These are phyloP conservation scores for Pseudomugil gertrudae DNA, from an alignment of 2,797 vertebrate genomes.

Conservation along the genomic window DNA sequence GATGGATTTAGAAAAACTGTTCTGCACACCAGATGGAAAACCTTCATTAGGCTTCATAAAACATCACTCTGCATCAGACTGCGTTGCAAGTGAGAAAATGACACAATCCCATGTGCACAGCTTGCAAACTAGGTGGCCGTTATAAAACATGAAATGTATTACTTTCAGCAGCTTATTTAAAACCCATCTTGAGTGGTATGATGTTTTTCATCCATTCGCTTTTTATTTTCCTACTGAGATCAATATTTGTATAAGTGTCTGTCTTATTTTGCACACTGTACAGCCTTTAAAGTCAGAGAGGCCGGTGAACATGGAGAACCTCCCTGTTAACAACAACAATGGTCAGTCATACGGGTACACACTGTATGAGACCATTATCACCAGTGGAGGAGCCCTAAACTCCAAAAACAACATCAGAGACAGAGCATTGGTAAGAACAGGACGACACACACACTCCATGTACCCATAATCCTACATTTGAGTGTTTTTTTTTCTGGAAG, in stretches of 20 bases:
- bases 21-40: conserved; percentile 23
- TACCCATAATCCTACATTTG: conserved; percentile 7
- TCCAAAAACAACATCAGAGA: conserved; percentile 85
- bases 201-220: background rate
- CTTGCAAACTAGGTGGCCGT: background rate
- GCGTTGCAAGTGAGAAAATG: conserved; percentile 17
- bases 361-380: conserved; percentile 88
- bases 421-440: conserved; percentile 86
- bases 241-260: no score
- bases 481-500: conserved; percentile 18
- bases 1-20: background rate
- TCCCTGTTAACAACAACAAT: conserved; percentile 84
- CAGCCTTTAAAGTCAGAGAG: conserved; percentile 83
- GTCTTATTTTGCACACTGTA: no score
- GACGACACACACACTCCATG: background rate
- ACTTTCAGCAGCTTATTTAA: background rate
- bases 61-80: conserved; percentile 21
- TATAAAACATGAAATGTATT: background rate
- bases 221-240: no score
- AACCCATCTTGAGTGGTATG: background rate
- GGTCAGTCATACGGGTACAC: conserved; percentile 92
- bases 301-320: conserved; percentile 92
- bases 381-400: conserved; percentile 83
- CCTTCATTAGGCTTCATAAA: conserved; percentile 44
- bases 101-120: conserved; percentile 1